Evolutionary conservation across 2,797 vertebrate genomes (phyloP), one percentile per base, ranked within the genome.

Genomic region (Phalloptychus januarius): DNA sequence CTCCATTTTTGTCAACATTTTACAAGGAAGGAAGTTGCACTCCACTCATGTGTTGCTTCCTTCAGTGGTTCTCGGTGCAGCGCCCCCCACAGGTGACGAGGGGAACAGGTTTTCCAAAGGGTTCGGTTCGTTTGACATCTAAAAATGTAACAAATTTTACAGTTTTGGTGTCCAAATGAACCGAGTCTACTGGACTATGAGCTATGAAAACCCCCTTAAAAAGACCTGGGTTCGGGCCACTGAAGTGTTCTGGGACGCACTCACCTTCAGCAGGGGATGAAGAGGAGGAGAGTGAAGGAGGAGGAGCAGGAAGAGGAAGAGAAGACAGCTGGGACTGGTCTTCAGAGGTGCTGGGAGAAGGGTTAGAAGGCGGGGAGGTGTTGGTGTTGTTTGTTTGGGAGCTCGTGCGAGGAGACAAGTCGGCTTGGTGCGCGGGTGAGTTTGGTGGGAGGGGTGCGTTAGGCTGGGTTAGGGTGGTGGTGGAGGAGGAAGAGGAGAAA

Each of bases 181-280:
- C 20, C 2, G 0, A 50, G 48, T 50, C 48, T 50, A 50, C 48
- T 0, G 7, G 48, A 50, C 48, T 50, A 7, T 25, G 7, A 25
- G 7, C 7, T 25, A 23, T 52, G 6, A 52, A 23, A 52, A 10
- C 2, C 8, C 48, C 48, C 23, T 50, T 1, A 10, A 52, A 7
- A 28, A 28, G 0, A 4, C 18, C n/a, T 13, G n/a, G 67, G 23
- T 38, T 23, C 7, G 40, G 69, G 20, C 1, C 25, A 44, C 25
- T 33, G 45, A 79, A 11, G 72, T 28, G 54, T 16, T 63, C 5
- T 0, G 23, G 38, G n/a, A 76, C n/a, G 74, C 75, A 97, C 97
- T 97, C 95, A 98, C 97, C 97, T 96, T 96, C 96, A 85, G 93
- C 89, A 91, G 97, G 96, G 92, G 96, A 90, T n/a, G 92, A 88